A percentile compares a stretch with the other conserved stretches of the same genome.
These are phyloP conservation scores for Drosophila paulistorum DNA, from an alignment of 1,140 invertebrate genomes.

Conservation along the genomic window DNA sequence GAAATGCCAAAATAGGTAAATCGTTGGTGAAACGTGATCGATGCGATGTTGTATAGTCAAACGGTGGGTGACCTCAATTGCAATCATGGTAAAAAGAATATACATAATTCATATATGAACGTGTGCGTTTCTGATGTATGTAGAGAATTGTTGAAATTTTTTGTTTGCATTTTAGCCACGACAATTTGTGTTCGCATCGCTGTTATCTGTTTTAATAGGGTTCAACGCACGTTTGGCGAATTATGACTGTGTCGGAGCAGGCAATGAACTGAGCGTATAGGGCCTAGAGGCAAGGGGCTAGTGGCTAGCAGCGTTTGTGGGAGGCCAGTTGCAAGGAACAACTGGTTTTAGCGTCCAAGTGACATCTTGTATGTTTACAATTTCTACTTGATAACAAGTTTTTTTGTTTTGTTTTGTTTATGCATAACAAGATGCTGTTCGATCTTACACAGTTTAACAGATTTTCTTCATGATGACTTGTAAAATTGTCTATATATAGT, in stretches of 20 bases:
- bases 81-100: not conserved
- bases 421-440: no score
- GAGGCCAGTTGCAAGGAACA: no score
- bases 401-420: no score
- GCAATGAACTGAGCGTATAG: no score
- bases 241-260: not conserved
- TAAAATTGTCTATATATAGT: no score
- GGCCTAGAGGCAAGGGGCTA: not conserved
- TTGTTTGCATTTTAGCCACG: constrained; percentile 7
- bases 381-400: no score
- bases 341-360: no score
- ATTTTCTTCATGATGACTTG: no score
- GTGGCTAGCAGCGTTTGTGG: not conserved
- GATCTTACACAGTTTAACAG: no score
- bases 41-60: not conserved
- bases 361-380: no score
- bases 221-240: constrained; percentile 47
- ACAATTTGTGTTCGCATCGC: constrained; percentile 3
- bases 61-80: constrained; percentile 46
- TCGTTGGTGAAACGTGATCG: constrained; percentile 20
- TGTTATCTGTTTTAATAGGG: constrained; percentile 20
- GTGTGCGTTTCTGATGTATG: not conserved
- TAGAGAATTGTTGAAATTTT: constrained; percentile 18
- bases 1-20: not conserved
- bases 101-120: no score